Evolutionary conservation across 64 coral and sea anemone genomes (phyloP).

Genomic region (Hydrozoanthus tunicans): DNA sequence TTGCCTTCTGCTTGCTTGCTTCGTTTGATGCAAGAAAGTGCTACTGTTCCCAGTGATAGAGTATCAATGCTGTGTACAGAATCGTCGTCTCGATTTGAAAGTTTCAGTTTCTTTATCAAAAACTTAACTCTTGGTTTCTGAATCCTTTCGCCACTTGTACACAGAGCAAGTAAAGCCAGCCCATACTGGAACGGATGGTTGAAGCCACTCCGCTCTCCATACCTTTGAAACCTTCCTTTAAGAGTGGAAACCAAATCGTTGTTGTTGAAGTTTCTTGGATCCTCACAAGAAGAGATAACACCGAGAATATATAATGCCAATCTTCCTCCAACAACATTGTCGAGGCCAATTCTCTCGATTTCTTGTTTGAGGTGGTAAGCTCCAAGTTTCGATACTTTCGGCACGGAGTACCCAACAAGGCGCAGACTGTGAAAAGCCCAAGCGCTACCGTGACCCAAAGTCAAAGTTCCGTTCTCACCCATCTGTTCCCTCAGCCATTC

Average conservation of each 20-base stretch:
- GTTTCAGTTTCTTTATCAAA: conserved; percentile 11
- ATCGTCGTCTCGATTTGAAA: background rate
- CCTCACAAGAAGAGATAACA: conserved; percentile 24
- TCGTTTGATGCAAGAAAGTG: conserved; percentile 30
- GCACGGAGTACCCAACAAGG: conserved; percentile 37
- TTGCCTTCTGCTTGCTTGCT: background rate
- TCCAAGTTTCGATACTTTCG: conserved; percentile 20
- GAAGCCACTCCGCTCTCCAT: background rate
- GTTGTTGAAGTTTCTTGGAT: conserved; percentile 37
- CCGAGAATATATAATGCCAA: conserved; percentile 39
- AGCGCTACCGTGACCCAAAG: background rate
- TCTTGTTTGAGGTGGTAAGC: conserved; percentile 23
- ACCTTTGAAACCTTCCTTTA: conserved; percentile 2
- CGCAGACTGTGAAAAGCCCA: conserved; percentile 28
- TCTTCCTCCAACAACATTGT: background rate
- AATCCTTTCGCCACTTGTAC: conserved; percentile 20
- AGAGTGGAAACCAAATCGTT: conserved; percentile 15
- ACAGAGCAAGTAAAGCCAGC: conserved; percentile 6
- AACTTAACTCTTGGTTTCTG: background rate
- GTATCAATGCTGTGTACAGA: conserved; percentile 7
- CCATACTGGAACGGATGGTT: conserved; percentile 39
- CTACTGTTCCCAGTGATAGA: background rate
- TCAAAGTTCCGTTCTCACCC: background rate
- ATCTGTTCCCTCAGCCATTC: conserved; percentile 43
- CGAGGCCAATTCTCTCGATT: conserved; percentile 3